Evolutionary conservation across 1,140 invertebrate genomes (phyloP).

Genomic region (Formica selysi): DNA sequence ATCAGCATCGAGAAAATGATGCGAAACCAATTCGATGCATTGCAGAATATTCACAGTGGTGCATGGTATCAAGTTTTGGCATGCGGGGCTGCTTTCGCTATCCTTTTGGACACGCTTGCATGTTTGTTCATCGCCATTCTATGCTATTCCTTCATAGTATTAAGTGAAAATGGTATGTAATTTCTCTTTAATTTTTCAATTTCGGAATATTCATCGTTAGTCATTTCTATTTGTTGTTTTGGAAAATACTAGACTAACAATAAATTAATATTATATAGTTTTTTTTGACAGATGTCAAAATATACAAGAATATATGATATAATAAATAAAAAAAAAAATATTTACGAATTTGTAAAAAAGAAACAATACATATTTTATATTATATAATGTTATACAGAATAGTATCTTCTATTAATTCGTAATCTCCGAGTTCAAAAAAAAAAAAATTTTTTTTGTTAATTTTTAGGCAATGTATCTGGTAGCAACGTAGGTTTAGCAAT

Average conservation of each 20-base stretch:
- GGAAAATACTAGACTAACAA: too few relatives aligned
- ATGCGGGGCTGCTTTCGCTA: constrained; percentile 87
- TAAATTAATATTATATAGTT: too few relatives aligned
- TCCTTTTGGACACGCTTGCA: constrained; percentile 77
- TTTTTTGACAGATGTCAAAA: too few relatives aligned
- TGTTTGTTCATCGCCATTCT: constrained; percentile 76
- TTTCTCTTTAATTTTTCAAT: background rate
- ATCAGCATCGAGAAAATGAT: constrained; percentile 88
- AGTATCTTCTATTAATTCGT: too few relatives aligned
- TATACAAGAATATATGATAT: too few relatives aligned
- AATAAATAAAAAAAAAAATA: too few relatives aligned
- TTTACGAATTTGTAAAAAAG: too few relatives aligned
- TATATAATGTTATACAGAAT: too few relatives aligned
- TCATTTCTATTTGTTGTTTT: constrained; percentile 11
- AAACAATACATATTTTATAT: too few relatives aligned
- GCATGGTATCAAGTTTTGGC: constrained; percentile 89
- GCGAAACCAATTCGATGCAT: constrained; percentile 90
- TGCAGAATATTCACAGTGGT: constrained; percentile 89
- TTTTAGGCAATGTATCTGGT: constrained; percentile 82
- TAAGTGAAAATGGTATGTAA: constrained; percentile 75
- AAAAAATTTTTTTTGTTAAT: background rate
- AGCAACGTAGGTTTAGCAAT: constrained; percentile 93
- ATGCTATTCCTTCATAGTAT: constrained; percentile 84
- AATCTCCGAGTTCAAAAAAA: constrained; percentile 15
- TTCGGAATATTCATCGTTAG: background rate